phyloP scores from a whole-genome alignment of 2,888 invertebrate genomes.

The Cheilosia scutellata region DNA sequence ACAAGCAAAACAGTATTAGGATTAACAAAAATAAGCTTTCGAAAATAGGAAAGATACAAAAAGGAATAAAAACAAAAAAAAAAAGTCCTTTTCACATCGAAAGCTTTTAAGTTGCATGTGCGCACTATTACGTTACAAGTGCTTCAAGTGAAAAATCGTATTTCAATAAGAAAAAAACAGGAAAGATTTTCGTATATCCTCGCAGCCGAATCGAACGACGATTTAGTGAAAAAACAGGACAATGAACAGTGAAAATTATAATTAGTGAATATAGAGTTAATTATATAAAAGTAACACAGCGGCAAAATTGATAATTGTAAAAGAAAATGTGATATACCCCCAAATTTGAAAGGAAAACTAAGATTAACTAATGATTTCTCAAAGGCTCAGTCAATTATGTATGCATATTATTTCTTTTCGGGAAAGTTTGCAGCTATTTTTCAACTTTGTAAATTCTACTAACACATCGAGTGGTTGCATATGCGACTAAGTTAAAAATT shows the following conservation, averaged over 20 bases:
- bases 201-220: constrained; percentile 53
- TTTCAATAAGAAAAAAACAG: constrained; percentile 49
- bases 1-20: background rate
- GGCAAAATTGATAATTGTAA: constrained; percentile 37
- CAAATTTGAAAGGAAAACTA: constrained; percentile 29
- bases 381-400: constrained; percentile 73
- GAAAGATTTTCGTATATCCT: constrained; percentile 70
- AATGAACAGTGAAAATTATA: constrained; percentile 68
- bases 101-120: constrained; percentile 44
- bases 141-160: constrained; percentile 54
- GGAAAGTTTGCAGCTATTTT: constrained; percentile 66
- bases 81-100: constrained; percentile 26
- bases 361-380: constrained; percentile 66
- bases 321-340: constrained; percentile 66
- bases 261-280: constrained; percentile 62
- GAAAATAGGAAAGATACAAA: constrained; percentile 10
- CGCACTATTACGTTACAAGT: constrained; percentile 15
- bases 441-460: constrained; percentile 62
- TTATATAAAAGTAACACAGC: constrained; percentile 49
- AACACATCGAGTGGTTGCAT: constrained; percentile 49
- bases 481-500: constrained; percentile 53
- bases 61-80: background rate
- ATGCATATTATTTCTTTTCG: constrained; percentile 71
- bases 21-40: constrained; percentile 10
- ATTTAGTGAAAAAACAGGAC: constrained; percentile 56